These are phyloP conservation scores for Agrochola circellaris DNA, from an alignment of 2,888 invertebrate genomes.

Conservation along the genomic window DNA sequence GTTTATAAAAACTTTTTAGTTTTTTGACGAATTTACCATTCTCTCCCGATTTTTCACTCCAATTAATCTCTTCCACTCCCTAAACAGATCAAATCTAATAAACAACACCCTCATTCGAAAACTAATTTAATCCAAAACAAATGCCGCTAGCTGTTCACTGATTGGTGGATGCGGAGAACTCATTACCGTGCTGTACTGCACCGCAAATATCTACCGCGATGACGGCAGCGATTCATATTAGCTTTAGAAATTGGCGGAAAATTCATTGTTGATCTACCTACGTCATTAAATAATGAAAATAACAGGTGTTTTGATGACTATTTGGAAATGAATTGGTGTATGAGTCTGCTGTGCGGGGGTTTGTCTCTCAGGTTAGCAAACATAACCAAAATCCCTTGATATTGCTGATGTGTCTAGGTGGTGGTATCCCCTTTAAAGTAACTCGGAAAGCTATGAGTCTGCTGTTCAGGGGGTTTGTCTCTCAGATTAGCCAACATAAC, in stretches of 20 bases:
- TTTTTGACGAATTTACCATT: not conserved
- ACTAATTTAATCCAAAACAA: slow-evolving; percentile 38
- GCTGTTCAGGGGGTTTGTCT: too few relatives aligned
- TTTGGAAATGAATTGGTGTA: not conserved
- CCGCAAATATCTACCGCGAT: slow-evolving; percentile 34
- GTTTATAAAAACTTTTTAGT: not conserved
- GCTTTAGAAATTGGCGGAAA: slow-evolving; percentile 23
- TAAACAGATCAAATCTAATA: not conserved
- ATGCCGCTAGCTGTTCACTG: slow-evolving; percentile 26
- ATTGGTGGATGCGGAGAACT: slow-evolving; percentile 35
- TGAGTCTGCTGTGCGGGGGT: not conserved
- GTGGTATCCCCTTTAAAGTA: too few relatives aligned
- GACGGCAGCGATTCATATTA: slow-evolving; percentile 26
- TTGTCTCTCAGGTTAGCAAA: not conserved
- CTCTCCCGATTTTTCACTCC: too few relatives aligned
- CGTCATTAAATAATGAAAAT: not conserved
- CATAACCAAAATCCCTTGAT: not conserved
- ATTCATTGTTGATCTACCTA: not conserved
- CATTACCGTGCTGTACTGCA: slow-evolving; percentile 42
- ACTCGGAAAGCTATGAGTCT: not conserved
- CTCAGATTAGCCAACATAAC: not conserved
- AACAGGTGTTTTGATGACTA: not conserved
- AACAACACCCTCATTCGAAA: not conserved
- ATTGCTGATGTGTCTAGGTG: not conserved
- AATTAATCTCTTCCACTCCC: not conserved